A percentile compares a stretch with the other conserved stretches of the same genome.
These are phyloP conservation scores for Sicus ferrugineus DNA, from an alignment of 2,888 invertebrate genomes.

Conservation along the genomic window DNA sequence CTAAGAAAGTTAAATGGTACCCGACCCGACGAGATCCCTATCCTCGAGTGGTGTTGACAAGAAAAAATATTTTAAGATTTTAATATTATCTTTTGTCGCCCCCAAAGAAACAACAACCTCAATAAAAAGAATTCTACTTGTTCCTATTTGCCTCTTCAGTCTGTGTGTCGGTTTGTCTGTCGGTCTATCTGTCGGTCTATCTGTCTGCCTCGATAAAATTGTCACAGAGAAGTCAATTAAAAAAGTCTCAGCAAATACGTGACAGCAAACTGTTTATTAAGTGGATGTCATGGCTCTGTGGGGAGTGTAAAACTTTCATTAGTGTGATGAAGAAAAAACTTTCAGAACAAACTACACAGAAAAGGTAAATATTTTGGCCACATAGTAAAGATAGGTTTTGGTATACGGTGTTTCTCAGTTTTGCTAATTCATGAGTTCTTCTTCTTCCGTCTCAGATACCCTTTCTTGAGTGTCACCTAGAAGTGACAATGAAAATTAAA, in stretches of 20 bases:
- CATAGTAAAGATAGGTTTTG: conserved; percentile 4
- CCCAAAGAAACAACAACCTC: conserved; percentile 35
- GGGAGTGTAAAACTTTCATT: conserved; percentile 9
- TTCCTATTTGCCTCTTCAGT: conserved; percentile 27
- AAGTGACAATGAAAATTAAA: conserved; percentile 51
- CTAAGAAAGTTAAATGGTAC: conserved; percentile 11
- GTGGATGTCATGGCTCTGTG: not conserved
- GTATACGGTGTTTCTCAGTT: not conserved
- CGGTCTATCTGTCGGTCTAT: not conserved
- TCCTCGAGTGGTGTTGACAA: conserved; percentile 15
- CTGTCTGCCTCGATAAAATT: conserved; percentile 36
- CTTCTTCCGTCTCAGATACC: not conserved
- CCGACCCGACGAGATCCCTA: no score
- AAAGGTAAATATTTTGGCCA: conserved; percentile 27
- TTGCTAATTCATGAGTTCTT: not conserved
- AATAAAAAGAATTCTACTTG: conserved; percentile 46
- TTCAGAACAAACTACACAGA: conserved; percentile 7
- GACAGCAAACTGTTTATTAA: conserved; percentile 45
- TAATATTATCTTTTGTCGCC: conserved; percentile 25
- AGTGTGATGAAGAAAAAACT: not conserved
- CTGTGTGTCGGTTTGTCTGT: conserved; percentile 23
- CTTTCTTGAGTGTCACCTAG: conserved; percentile 22
- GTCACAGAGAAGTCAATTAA: conserved; percentile 60
- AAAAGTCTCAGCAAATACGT: conserved; percentile 58
- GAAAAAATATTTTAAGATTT: conserved; percentile 9